These are phyloP conservation scores for Drosophila rubida DNA, from an alignment of 2,888 invertebrate genomes.

Conservation along the genomic window DNA sequence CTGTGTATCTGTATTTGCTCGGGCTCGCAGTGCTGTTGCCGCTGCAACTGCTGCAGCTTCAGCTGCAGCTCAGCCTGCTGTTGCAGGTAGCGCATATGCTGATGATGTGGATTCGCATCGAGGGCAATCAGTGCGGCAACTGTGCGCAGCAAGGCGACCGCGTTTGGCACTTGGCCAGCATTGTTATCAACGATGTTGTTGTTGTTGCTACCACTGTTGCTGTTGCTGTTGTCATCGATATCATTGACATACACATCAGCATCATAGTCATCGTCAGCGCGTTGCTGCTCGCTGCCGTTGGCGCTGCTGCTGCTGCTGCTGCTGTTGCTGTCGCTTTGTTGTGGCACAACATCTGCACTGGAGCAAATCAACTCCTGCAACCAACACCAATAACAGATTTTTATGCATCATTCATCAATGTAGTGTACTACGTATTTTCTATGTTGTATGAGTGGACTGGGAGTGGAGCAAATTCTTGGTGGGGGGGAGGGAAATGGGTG, in stretches of 20 bases:
- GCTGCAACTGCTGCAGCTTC: conserved; percentile 84
- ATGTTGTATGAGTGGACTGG: conserved; percentile 20
- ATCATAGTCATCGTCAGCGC: conserved; percentile 81
- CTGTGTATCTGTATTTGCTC: conserved; percentile 10
- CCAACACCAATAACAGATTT: conserved; percentile 86
- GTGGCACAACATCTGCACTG: conserved; percentile 87
- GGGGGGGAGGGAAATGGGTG: neutral
- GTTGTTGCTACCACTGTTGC: conserved; percentile 51
- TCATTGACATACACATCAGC: conserved; percentile 73
- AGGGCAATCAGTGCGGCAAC: conserved; percentile 82
- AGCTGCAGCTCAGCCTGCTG: conserved; percentile 79
- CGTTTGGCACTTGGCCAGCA: conserved; percentile 77
- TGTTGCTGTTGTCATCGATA: conserved; percentile 36
- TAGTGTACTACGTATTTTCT: conserved; percentile 23
- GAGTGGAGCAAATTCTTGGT: conserved; percentile 3
- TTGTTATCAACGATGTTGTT: conserved; percentile 52
- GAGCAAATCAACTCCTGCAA: conserved; percentile 89
- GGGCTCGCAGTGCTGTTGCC: conserved; percentile 42
- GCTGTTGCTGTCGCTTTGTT: conserved; percentile 22
- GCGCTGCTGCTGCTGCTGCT: neutral
- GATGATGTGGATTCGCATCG: conserved; percentile 85
- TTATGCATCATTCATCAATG: conserved; percentile 76
- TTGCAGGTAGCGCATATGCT: conserved; percentile 83
- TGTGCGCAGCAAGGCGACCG: conserved; percentile 82
- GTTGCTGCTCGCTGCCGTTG: conserved; percentile 44